Evolutionary conservation across 2,888 invertebrate genomes (phyloP), one percentile per base, ranked within the genome.

Genomic region (Atethmia centrago): DNA sequence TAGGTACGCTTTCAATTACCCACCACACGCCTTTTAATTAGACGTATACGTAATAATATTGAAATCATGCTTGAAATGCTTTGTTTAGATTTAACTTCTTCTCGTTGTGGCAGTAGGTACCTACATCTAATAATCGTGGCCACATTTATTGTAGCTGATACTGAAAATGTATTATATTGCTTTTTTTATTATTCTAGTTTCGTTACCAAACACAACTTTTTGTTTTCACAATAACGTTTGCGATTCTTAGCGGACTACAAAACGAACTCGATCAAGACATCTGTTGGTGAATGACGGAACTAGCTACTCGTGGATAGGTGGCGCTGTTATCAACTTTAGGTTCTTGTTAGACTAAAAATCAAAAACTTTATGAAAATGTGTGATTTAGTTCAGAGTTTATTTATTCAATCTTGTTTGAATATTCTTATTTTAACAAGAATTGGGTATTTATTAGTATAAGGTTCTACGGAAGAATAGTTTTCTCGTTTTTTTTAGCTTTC

Each of bases 221-320:
- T 4, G 28, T 51, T 55, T 31, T 40, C 12, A n/a, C n/a, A 8
- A 12, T 45, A 25, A 7, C 31, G 3, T n/a, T 8, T 40, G 7
- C 14, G 10, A 19, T 16, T 8, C 5, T 16, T 8, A 25, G 40
- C 25, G 19, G 2, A 31, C 25, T 36, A 45, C 58, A 40, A 51
- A 71, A 63, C 12, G n/a, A 14, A 71, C 47, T 47, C 21, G 7
- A 47, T 12, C n/a, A 56, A 80, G 94, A 78, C 93, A 93, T 93
- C 95, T 94, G 83, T 83, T 80, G 74, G 77, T 55, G 31, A 70
- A 71, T 63, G 74, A 59, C 62, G 4, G 86, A 91, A 93, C 87
- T 86, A 89, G 92, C 94, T 93, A 94, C 93, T 93, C 92, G 62
- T 79, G 80, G 59, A 82, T 83, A 94, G 94, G 88, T 93, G 95